Percentiles rank a stretch among this genome's conserved stretches.
Conservation (phyloP, 2,888 invertebrate species). For the Epinotia ramella region DNA sequence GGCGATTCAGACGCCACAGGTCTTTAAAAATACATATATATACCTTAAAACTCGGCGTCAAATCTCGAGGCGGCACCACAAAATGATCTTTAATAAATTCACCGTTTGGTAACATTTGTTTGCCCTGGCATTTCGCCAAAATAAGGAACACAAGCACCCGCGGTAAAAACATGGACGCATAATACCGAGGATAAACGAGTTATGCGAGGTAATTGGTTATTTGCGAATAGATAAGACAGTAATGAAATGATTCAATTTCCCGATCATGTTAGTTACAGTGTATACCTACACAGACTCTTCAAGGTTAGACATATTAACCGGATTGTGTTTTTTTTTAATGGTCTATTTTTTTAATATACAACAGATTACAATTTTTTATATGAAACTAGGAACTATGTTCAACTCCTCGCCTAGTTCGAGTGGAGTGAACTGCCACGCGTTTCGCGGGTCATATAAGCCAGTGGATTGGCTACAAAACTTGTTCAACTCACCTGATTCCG, state of each 20-base stretch:
- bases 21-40: not conserved
- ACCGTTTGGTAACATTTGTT: not conserved
- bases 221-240: conserved; percentile 35
- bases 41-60: conserved; percentile 13
- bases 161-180: conserved; percentile 17
- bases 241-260: conserved; percentile 36
- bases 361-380: too few species aligned
- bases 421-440: too few species aligned
- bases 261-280: conserved; percentile 2
- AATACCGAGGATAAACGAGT: conserved; percentile 14
- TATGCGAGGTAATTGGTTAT: conserved; percentile 34
- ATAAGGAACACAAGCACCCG: conserved; percentile 4
- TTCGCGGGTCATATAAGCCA: too few species aligned
- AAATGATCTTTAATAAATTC: not conserved
- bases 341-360: too few species aligned
- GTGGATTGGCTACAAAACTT: too few species aligned
- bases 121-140: not conserved
- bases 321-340: too few species aligned
- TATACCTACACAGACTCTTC: not conserved
- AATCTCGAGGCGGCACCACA: conserved; percentile 2
- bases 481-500: too few species aligned
- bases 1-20: too few species aligned
- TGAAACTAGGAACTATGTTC: too few species aligned
- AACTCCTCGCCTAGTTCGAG: too few species aligned
- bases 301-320: not conserved